These are phyloP conservation scores for Notospermus geniculatus DNA, from an alignment of 1,140 invertebrate genomes.

Conservation along the genomic window DNA sequence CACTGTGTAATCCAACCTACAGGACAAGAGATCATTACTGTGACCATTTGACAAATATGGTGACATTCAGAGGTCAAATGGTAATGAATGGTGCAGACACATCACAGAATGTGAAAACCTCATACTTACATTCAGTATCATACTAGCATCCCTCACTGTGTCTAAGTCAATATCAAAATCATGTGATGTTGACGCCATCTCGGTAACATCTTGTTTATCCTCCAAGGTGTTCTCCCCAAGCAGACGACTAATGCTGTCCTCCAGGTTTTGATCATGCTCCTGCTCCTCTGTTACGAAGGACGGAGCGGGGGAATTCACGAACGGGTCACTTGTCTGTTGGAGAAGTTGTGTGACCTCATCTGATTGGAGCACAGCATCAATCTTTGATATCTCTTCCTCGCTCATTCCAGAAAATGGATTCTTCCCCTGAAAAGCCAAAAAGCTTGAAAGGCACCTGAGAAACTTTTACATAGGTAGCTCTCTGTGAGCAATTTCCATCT, in stretches of 20 bases:
- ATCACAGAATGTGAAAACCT: not conserved
- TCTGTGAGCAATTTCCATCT: too few species aligned
- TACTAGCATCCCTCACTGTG: slow-evolving; percentile 12
- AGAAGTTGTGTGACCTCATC: slow-evolving; percentile 64
- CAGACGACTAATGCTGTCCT: not conserved
- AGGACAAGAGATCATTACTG: too few species aligned
- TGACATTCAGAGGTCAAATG: not conserved
- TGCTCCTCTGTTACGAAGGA: slow-evolving; percentile 21
- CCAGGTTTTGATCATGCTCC: not conserved
- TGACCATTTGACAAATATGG: not conserved
- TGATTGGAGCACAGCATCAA: slow-evolving; percentile 62
- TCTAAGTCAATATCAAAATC: slow-evolving; percentile 20
- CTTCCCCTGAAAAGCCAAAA: slow-evolving; percentile 27
- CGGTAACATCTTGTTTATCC: not conserved
- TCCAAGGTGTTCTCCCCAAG: not conserved
- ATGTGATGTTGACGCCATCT: not conserved
- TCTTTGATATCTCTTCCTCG: slow-evolving; percentile 61
- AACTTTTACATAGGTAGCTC: too few species aligned
- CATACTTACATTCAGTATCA: slow-evolving; percentile 10
- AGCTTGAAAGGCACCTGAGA: too few species aligned
- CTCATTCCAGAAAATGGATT: slow-evolving; percentile 63
- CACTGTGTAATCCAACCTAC: too few species aligned
- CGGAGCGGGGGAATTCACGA: slow-evolving; percentile 28
- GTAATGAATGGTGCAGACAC: not conserved
- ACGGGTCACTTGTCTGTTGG: slow-evolving; percentile 57